Conservation (phyloP, 2,797 vertebrate species). For the Knipowitschia caucasica region DNA sequence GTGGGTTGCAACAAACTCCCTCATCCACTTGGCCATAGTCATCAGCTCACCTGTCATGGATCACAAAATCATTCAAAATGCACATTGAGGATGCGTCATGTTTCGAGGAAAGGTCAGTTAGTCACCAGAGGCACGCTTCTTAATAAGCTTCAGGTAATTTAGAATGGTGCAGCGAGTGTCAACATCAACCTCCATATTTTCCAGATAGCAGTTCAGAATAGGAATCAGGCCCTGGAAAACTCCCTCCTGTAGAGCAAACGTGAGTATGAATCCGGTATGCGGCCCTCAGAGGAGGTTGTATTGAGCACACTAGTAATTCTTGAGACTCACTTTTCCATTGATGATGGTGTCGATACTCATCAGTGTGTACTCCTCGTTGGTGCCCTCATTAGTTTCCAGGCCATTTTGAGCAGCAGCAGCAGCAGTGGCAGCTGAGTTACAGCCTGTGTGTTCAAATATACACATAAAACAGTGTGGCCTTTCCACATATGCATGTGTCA, state of each 20-base stretch:
- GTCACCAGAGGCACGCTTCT: slow-evolving; percentile 95
- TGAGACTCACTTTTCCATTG: slow-evolving; percentile 88
- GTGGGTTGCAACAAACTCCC: slow-evolving; percentile 88
- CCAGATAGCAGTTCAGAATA: slow-evolving; percentile 94
- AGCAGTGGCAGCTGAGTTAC: slow-evolving; percentile 83
- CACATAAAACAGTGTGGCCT: background rate
- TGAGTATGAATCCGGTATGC: background rate
- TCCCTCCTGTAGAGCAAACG: slow-evolving; percentile 79
- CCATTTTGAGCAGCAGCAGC: slow-evolving; percentile 79
- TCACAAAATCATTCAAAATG: background rate
- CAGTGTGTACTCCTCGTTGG: slow-evolving; percentile 83
- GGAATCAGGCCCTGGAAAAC: slow-evolving; percentile 96
- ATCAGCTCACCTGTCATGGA: slow-evolving; percentile 85
- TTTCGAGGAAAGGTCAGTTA: background rate
- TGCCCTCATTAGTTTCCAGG: slow-evolving; percentile 59
- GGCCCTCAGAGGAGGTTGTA: too few species aligned
- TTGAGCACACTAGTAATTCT: too few species aligned
- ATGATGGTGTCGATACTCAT: slow-evolving; percentile 99
- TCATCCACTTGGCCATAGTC: slow-evolving; percentile 97
- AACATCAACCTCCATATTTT: slow-evolving; percentile 98
- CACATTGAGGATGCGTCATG: background rate
- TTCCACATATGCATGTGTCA: background rate
- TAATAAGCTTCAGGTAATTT: slow-evolving; percentile 97
- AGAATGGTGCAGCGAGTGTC: slow-evolving; percentile 97
- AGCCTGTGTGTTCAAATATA: slow-evolving; percentile 69